A percentile compares a stretch with the other conserved stretches of the same genome.
These are phyloP conservation scores for Drosophila ezoana DNA, from an alignment of 2,888 invertebrate genomes.

Conservation along the genomic window DNA sequence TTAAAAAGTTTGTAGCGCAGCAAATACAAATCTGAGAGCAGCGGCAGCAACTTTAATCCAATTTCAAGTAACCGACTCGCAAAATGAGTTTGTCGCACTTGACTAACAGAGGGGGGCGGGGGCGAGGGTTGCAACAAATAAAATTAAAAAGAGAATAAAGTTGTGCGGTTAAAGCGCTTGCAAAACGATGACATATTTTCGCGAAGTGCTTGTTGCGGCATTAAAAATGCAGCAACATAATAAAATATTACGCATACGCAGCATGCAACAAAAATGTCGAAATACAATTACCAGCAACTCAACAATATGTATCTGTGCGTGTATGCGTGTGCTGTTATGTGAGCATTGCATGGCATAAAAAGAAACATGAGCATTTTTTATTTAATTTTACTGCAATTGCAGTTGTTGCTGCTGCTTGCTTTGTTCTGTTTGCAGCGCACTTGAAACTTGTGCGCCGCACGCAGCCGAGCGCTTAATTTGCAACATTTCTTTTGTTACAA, in stretches of 20 bases:
- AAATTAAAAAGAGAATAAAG: constrained; percentile 11
- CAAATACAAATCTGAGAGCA: constrained; percentile 49
- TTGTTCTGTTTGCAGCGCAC: constrained; percentile 56
- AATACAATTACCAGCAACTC: constrained; percentile 69
- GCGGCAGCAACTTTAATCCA: constrained; percentile 56
- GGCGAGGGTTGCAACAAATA: background rate
- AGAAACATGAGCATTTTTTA: constrained; percentile 67
- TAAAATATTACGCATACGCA: constrained; percentile 70
- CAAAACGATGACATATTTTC: constrained; percentile 70
- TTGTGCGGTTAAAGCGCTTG: constrained; percentile 48
- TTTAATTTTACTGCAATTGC: constrained; percentile 67
- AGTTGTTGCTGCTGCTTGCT: constrained; percentile 27
- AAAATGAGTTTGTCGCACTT: constrained; percentile 64
- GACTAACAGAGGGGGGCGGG: constrained; percentile 6
- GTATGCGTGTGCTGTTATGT: constrained; percentile 6
- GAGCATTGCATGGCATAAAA: constrained; percentile 43
- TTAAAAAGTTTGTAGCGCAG: constrained; percentile 46
- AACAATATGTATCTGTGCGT: constrained; percentile 23
- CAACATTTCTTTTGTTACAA: constrained; percentile 78
- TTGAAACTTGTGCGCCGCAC: constrained; percentile 65
- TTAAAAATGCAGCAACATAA: constrained; percentile 63
- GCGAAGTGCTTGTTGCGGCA: constrained; percentile 47
- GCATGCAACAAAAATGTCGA: constrained; percentile 57
- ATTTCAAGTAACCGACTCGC: constrained; percentile 66
- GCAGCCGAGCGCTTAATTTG: constrained; percentile 78